Percentiles rank a stretch among this genome's conserved stretches.
Evolutionary conservation across 2,888 invertebrate species (phyloP).

Genomic region (Euzophera pinguis): DNA sequence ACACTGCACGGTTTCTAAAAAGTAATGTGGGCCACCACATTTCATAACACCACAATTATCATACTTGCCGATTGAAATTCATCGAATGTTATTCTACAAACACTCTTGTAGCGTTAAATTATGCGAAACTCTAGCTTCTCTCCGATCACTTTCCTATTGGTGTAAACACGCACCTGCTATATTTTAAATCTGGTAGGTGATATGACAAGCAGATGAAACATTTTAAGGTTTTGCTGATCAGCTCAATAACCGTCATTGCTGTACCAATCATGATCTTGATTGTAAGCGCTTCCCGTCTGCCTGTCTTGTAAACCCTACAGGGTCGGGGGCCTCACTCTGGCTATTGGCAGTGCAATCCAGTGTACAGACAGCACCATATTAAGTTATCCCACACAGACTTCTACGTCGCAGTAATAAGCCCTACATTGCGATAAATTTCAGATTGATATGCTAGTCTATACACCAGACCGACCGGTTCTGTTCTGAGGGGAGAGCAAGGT

Average conservation of each 20-base stretch:
- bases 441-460: not conserved
- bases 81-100: not conserved
- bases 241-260: not conserved
- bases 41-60: slow-evolving; percentile 9
- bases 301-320: slow-evolving; percentile 20
- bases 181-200: not conserved
- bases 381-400: not conserved
- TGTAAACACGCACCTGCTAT: slow-evolving; percentile 1
- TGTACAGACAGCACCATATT: slow-evolving; percentile 24
- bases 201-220: not conserved
- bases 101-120: slow-evolving; percentile 2
- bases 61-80: slow-evolving; percentile 4
- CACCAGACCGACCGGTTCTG: slow-evolving; percentile 55
- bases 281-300: slow-evolving; percentile 23
- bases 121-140: slow-evolving; percentile 3
- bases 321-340: slow-evolving; percentile 25
- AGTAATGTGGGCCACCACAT: slow-evolving; percentile 3
- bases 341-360: slow-evolving; percentile 45
- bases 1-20: slow-evolving; percentile 1
- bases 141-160: not conserved
- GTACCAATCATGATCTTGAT: not conserved
- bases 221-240: too few species aligned
- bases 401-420: not conserved
- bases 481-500: slow-evolving; percentile 67
- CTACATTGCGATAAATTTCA: not conserved